Conservation (phyloP, 2,797 vertebrate species). For the Micrastur ruficollis region DNA sequence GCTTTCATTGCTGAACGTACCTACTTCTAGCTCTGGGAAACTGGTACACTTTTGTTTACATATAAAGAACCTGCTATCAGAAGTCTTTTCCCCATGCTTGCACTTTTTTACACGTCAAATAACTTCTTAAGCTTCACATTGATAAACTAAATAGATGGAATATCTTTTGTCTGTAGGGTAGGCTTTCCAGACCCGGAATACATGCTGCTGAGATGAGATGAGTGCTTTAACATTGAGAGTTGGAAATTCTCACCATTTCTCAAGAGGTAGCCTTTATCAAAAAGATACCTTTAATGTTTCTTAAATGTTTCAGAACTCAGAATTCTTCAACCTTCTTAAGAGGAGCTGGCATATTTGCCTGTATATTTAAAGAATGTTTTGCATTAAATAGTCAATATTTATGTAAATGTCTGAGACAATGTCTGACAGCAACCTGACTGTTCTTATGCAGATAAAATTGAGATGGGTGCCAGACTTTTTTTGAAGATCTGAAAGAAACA, state of each 20-base stretch:
- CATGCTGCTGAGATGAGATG: not conserved
- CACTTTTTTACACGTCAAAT: not conserved
- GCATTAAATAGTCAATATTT: conserved; percentile 37
- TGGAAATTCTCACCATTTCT: not conserved
- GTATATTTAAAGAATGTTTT: not conserved
- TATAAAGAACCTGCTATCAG: not conserved
- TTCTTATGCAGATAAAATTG: not conserved
- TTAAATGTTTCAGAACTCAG: not conserved
- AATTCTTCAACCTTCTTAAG: not conserved
- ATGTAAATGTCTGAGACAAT: conserved; percentile 17
- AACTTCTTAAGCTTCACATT: not conserved
- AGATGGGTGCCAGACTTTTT: not conserved
- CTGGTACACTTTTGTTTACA: not conserved
- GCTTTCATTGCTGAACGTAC: not conserved
- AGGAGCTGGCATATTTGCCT: not conserved
- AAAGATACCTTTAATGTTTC: not conserved
- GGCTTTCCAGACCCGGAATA: not conserved
- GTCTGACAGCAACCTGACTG: not conserved
- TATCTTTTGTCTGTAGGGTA: not conserved
- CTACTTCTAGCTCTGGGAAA: not conserved
- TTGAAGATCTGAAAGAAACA: not conserved
- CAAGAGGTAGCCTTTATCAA: not conserved
- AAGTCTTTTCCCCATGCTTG: not conserved
- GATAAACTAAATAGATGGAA: not conserved
- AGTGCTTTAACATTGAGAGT: not conserved